Evolutionary conservation across 2,888 invertebrate species (phyloP).

Genomic region (Argynnis bischoffii): DNA sequence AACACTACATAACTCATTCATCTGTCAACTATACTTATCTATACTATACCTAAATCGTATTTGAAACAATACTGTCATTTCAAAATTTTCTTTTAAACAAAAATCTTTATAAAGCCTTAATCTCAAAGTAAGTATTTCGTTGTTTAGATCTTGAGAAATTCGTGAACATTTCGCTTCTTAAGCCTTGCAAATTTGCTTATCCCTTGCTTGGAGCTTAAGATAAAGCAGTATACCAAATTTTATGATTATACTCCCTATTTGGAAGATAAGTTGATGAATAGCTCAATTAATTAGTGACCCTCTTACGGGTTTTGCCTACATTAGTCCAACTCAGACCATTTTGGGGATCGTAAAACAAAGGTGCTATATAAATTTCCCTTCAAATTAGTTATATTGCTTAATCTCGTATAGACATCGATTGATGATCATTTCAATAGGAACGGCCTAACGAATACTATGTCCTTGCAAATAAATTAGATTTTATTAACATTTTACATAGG

Average conservation of each 20-base stretch:
- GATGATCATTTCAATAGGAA: too few species aligned
- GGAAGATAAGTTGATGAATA: slow-evolving; percentile 36
- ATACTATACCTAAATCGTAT: background rate
- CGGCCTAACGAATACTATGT: too few species aligned
- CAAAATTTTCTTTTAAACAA: slow-evolving; percentile 8
- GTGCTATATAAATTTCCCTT: slow-evolving; percentile 10
- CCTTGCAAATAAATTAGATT: too few species aligned
- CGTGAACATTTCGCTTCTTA: slow-evolving; percentile 29
- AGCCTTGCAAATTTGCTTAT: slow-evolving; percentile 36
- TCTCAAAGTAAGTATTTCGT: slow-evolving; percentile 27
- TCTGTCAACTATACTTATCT: too few species aligned
- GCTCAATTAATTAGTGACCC: slow-evolving; percentile 37
- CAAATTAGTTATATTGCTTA: slow-evolving; percentile 9
- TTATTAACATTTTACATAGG: too few species aligned
- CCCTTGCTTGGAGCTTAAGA: slow-evolving; percentile 37
- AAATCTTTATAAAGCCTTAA: slow-evolving; percentile 27
- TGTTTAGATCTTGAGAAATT: slow-evolving; percentile 34
- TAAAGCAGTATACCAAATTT: slow-evolving; percentile 37
- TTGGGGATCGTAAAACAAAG: slow-evolving; percentile 15
- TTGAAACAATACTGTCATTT: background rate
- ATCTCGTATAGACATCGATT: background rate
- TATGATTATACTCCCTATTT: slow-evolving; percentile 35
- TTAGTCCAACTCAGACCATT: slow-evolving; percentile 22
- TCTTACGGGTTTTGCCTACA: slow-evolving; percentile 28
- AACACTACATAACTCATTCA: too few species aligned